Evolutionary conservation across 1,140 invertebrate species (phyloP).

Genomic region (Pseudomyrmex dendroicus): DNA sequence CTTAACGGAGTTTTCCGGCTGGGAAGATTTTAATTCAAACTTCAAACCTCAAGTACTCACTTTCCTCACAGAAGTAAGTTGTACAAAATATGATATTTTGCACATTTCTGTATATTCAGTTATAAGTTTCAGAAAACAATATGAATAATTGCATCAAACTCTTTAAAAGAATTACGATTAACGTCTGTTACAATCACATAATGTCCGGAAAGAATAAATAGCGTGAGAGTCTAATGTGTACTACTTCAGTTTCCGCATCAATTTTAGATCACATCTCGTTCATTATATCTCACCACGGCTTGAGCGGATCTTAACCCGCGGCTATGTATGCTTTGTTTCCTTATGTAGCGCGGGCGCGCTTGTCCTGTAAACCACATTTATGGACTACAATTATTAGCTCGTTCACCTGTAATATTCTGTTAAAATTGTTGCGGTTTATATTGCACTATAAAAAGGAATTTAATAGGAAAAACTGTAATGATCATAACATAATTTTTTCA

Average conservation of each 20-base stretch:
- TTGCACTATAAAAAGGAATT: neutral
- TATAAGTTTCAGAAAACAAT: neutral
- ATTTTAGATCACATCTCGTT: neutral
- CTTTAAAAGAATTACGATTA: no score
- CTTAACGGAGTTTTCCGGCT: neutral
- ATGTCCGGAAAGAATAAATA: neutral
- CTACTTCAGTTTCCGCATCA: neutral
- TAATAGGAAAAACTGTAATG: neutral
- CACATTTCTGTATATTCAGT: neutral
- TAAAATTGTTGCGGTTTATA: neutral
- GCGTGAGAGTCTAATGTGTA: neutral
- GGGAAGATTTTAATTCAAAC: slow-evolving; percentile 23
- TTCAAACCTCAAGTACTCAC: no score
- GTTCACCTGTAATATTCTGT: slow-evolving; percentile 7
- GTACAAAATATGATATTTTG: neutral
- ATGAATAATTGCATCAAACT: no score
- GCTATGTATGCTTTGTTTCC: slow-evolving; percentile 7
- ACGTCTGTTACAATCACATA: neutral
- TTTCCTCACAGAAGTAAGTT: neutral
- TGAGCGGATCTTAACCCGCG: neutral
- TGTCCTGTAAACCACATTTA: neutral
- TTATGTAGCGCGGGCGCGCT: neutral
- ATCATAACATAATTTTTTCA: no score
- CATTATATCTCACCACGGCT: neutral
- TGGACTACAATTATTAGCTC: neutral